phyloP scores from a whole-genome alignment of 2,797 vertebrate genomes.

The Diplodus puntazzo region DNA sequence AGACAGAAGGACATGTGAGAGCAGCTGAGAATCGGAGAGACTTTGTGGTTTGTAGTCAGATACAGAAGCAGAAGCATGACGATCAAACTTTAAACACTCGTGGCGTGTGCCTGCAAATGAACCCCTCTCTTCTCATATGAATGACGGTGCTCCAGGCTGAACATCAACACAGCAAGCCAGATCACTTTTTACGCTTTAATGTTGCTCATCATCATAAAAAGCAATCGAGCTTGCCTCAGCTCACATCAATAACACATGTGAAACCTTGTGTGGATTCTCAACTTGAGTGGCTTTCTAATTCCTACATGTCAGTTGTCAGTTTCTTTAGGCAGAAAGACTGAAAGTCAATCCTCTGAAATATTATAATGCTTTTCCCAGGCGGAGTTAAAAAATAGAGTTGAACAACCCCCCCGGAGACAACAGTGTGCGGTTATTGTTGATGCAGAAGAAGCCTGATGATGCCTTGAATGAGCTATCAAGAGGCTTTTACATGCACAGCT shows the following conservation, averaged over 20 bases:
- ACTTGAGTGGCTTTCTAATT: conserved; percentile 18
- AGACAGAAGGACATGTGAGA: neutral
- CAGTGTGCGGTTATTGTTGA: conserved; percentile 63
- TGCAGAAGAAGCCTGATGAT: conserved; percentile 69
- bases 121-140: neutral
- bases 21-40: neutral
- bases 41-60: neutral
- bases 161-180: conserved; percentile 7
- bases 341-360: conserved; percentile 19
- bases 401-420: conserved; percentile 40
- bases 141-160: conserved; percentile 1
- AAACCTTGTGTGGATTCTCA: conserved; percentile 5
- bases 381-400: conserved; percentile 49
- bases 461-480: conserved; percentile 72
- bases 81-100: conserved; percentile 16
- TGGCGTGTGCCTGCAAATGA: neutral
- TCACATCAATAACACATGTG: conserved; percentile 24
- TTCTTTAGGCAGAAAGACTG: conserved; percentile 6
- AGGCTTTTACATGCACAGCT: conserved; percentile 69
- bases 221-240: neutral
- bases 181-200: conserved; percentile 20
- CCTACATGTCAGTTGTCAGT: neutral
- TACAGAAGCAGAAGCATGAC: neutral
- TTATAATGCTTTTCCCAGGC: conserved; percentile 22
- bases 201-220: conserved; percentile 10